Percentiles rank a stretch among this genome's conserved stretches.
Conservation (phyloP, 2,888 invertebrate species). For the Notodonta ziczac region DNA sequence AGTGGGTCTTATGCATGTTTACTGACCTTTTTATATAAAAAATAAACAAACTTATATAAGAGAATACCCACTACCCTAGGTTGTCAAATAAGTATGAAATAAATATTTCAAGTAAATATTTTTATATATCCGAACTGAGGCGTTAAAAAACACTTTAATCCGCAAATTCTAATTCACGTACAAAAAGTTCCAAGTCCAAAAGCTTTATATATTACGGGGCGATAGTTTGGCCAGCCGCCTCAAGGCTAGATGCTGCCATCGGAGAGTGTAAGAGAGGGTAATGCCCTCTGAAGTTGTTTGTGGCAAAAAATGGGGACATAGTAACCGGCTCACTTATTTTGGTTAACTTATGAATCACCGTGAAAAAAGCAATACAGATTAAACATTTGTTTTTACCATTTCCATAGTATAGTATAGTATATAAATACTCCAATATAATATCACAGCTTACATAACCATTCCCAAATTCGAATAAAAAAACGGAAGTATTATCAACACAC, state of each 20-base stretch:
- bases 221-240: constrained; percentile 66
- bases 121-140: too few species aligned
- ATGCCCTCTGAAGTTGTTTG: constrained; percentile 82
- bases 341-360: constrained; percentile 78
- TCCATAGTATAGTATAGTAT: too few species aligned
- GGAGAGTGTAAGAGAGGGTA: constrained; percentile 71
- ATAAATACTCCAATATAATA: too few species aligned
- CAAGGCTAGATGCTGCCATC: constrained; percentile 71
- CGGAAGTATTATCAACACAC: too few species aligned
- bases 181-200: constrained; percentile 20
- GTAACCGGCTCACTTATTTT: constrained; percentile 79
- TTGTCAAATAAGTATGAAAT: too few species aligned
- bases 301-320: constrained; percentile 82
- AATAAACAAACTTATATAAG: too few species aligned
- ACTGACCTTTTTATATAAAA: too few species aligned
- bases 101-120: too few species aligned
- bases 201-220: constrained; percentile 30
- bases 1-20: too few species aligned
- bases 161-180: not conserved
- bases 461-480: too few species aligned
- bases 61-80: too few species aligned
- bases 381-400: constrained; percentile 48
- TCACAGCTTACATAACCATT: too few species aligned
- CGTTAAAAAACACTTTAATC: not conserved
- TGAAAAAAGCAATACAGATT: constrained; percentile 76